Base-by-base conservation (phyloP, 23 tunicate genomes). In the Aplidium turbinatum region DNA sequence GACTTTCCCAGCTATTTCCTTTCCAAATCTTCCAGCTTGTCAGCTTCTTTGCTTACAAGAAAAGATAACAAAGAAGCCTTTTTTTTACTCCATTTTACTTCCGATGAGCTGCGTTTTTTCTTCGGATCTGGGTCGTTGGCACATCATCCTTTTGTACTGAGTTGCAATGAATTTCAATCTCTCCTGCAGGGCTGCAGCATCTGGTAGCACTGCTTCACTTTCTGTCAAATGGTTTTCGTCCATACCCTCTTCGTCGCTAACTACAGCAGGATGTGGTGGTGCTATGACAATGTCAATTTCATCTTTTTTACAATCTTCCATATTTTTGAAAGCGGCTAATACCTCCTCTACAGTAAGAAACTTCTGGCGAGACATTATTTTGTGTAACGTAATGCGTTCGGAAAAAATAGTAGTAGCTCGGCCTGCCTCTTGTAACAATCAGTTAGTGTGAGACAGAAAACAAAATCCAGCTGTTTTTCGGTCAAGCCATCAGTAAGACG, bases 1-100 rank as follows among this genome's bases (percentile, higher is more conserved):
- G 61, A 54, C 61, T 54, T 54, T 54, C 61, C 61, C 61, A 54
- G 23, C 21, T 5, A 54, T 54, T 54, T 54, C 23, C 61, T 54
- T 54, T 54, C 61, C 61, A 54, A 54, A 54, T 54, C 61, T 54
- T 54, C 61, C 61, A 54, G 61, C 23, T 16, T n/a, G 21, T 54
- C 61, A 54, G 61, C 61, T 54, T 54, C 61, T 54, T 54, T 54
- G 61, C n/a, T 13, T 54, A 54, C 22, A 54, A 25, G 61, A 54
- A 25, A 54, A 54, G 61, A 54, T 54, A 54, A n/a, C 19, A 54
- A 54, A 54, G 61, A 54, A 54, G 61, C 19, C 6, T 54, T 54
- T 54, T 54, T n/a, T 25, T n/a, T 13, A 9, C 22, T n/a, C 22
- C 19, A 9, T 54, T 9, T 54, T 6, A 20, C 22, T 54, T 54